Evolutionary conservation across 1,140 invertebrate genomes (phyloP).

Genomic region (Hylaeus anthracinus): DNA sequence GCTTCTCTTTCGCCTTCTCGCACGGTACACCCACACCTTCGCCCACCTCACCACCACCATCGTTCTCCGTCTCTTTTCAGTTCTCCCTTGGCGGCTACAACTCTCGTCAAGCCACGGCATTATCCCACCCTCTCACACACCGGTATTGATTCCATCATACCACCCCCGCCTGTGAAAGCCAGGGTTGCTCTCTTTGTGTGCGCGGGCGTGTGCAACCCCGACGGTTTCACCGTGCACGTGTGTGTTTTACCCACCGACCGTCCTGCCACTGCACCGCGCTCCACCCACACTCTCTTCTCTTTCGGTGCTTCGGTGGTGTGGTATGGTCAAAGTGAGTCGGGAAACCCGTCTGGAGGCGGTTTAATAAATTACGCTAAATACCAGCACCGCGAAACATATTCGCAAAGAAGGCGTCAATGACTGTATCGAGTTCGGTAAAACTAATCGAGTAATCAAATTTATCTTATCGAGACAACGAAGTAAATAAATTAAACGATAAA

Average conservation of each 20-base stretch:
- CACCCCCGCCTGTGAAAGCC: slow-evolving; percentile 57
- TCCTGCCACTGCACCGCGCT: neutral
- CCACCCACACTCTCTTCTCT: slow-evolving; percentile 10
- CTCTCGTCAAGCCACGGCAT: slow-evolving; percentile 72
- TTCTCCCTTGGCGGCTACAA: slow-evolving; percentile 59
- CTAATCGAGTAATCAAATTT: slow-evolving; percentile 1
- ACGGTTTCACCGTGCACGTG: neutral
- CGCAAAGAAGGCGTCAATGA: too few species aligned
- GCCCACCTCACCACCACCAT: neutral
- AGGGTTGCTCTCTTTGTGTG: slow-evolving; percentile 53
- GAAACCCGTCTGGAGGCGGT: slow-evolving; percentile 21
- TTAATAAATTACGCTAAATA: slow-evolving; percentile 72
- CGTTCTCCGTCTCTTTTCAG: slow-evolving; percentile 17
- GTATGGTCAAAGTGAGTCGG: slow-evolving; percentile 50
- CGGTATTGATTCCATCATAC: slow-evolving; percentile 74
- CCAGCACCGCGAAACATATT: slow-evolving; percentile 2
- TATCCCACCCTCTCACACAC: slow-evolving; percentile 72
- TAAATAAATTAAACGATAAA: too few species aligned
- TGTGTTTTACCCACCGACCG: slow-evolving; percentile 33
- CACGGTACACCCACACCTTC: neutral
- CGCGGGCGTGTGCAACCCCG: slow-evolving; percentile 6
- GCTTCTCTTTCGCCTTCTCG: neutral
- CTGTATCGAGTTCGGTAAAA: too few species aligned
- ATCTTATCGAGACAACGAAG: too few species aligned
- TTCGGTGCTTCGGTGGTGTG: neutral